These are phyloP conservation scores for Istiophorus platypterus DNA, from an alignment of 2,113 vertebrate species.

Conservation along the genomic window DNA sequence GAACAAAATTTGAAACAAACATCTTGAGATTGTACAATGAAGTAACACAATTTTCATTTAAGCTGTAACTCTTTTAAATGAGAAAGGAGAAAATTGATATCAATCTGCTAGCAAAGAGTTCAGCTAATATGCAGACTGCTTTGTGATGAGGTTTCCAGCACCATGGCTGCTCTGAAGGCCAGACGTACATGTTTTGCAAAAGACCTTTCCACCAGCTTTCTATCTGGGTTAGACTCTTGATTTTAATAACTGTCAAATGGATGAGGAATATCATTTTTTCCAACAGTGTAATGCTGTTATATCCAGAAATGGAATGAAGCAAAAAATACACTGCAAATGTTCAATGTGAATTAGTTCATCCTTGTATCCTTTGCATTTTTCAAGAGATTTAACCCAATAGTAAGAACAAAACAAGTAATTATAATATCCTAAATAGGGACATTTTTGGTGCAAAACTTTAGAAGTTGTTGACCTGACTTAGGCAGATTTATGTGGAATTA, in stretches of 20 bases:
- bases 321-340: background rate
- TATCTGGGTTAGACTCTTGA: background rate
- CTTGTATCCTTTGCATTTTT: background rate
- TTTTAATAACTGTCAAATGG: slow-evolving; percentile 8
- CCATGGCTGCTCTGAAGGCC: background rate
- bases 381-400: background rate
- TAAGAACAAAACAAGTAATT: background rate
- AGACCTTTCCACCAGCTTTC: background rate
- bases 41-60: background rate
- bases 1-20: background rate
- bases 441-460: too few relatives aligned
- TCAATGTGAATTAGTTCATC: background rate
- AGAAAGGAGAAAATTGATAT: background rate
- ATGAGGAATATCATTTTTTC: background rate
- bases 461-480: background rate
- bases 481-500: too few relatives aligned
- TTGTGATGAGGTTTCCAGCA: background rate
- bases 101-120: background rate
- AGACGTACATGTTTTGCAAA: slow-evolving; percentile 34
- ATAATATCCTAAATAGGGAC: background rate
- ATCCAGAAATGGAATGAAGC: background rate
- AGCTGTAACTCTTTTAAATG: background rate
- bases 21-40: slow-evolving; percentile 16
- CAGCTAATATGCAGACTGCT: slow-evolving; percentile 5
- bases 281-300: background rate